phyloP scores from a whole-genome alignment of 1,140 invertebrate species.

The Drosophila suzukii region DNA sequence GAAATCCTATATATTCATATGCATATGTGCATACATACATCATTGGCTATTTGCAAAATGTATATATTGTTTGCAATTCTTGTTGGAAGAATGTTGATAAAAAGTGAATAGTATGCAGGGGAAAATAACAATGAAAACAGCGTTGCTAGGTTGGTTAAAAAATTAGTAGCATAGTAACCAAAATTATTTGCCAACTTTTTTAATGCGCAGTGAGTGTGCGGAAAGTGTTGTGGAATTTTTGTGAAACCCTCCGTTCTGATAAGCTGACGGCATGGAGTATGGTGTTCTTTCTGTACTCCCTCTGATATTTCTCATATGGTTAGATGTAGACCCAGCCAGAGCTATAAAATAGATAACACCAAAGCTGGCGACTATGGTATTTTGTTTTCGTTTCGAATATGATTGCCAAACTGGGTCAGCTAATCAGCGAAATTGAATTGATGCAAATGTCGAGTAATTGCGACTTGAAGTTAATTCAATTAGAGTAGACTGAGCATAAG shows the following conservation, averaged over 20 bases:
- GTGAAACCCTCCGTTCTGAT: slow-evolving; percentile 32
- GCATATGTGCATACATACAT: no score
- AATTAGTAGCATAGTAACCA: slow-evolving; percentile 23
- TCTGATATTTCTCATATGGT: not conserved
- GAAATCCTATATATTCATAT: not conserved
- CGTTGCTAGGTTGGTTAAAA: not conserved
- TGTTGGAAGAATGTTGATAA: not conserved
- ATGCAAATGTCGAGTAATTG: slow-evolving; percentile 46
- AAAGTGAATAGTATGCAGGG: not conserved
- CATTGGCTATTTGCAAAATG: not conserved
- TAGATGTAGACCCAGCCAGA: slow-evolving; percentile 19
- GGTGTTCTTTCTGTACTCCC: not conserved
- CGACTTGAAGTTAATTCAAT: slow-evolving; percentile 47
- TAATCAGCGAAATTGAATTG: slow-evolving; percentile 50
- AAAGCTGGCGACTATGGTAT: slow-evolving; percentile 19
- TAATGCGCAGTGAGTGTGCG: slow-evolving; percentile 10
- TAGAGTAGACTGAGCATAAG: slow-evolving; percentile 7
- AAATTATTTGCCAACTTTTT: slow-evolving; percentile 18
- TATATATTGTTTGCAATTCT: not conserved
- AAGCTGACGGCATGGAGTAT: slow-evolving; percentile 41
- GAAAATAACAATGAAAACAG: not conserved
- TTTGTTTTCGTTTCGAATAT: slow-evolving; percentile 27
- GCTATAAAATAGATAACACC: slow-evolving; percentile 23
- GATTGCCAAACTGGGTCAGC: slow-evolving; percentile 40
- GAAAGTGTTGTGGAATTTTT: slow-evolving; percentile 23